Base-by-base conservation (phyloP, 2,113 vertebrate species). In the Callorhinus ursinus region DNA sequence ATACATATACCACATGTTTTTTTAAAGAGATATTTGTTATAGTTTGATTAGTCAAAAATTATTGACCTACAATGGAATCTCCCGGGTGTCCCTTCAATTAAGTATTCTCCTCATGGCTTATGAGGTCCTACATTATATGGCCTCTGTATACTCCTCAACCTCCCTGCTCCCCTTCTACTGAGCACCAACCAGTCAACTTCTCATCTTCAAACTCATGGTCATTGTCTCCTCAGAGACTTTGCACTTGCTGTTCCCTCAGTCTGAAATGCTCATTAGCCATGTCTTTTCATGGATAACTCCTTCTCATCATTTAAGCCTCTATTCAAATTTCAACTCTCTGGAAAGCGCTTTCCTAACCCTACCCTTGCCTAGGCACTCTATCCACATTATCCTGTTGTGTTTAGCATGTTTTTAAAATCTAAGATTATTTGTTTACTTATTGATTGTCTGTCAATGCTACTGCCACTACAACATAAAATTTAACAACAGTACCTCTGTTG, bases 261-360 rank as follows among this genome's bases (percentile, higher is more conserved):
- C 61, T 79, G 46, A 69, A 79, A 21, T 77, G 39, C 26, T 71
- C 13, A 21, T 59, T 49, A 57, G 67, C 15, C 13, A 2, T 84
- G 33, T 82, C 59, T 82, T 74, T n/a, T n/a, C 3, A 24, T 36
- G 77, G 15, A 24, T n/a, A 31, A 16, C 21, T 74, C 26, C 14
- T 67, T 93, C 51, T 85, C 61, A 67, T 24, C 22, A 46, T 76
- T 90, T 94, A 87, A 19, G 4, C 36, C 12, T 87, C 13, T 61
- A 36, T 87, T 97, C 49, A 96, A 28, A 90, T 88, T 79, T 39
- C 76, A 97, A 22, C 24, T 72, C 76, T 83, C 65, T 53, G 7
- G n/a, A 93, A 42, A 90, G 11, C 2, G 63, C 53, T 94, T 92
- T 82, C 11, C 72, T 90, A 67, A 67, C 1, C 9, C 8, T 57